Evolutionary conservation across 1,140 invertebrate species (phyloP).

Genomic region (Paralvinella palmiformis): DNA sequence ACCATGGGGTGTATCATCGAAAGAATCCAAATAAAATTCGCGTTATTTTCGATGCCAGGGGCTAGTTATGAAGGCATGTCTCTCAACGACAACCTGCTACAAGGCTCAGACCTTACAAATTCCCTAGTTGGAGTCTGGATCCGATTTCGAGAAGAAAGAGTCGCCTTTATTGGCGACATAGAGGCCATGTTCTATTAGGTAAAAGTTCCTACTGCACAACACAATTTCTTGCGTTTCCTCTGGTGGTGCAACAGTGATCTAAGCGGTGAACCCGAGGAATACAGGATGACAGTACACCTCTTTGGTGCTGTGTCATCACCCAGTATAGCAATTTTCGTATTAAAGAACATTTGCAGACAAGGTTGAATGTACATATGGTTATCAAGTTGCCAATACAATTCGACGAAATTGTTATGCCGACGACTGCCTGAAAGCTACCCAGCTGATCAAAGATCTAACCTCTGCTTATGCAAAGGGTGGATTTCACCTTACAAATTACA

Average conservation of each 20-base stretch:
- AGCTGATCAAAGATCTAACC: no score
- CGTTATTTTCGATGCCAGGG: not conserved
- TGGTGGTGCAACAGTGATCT: no score
- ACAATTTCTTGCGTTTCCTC: no score
- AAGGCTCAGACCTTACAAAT: not conserved
- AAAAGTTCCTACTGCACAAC: not conserved
- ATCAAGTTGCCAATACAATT: not conserved
- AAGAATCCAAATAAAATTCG: no score
- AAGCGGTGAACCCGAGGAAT: no score
- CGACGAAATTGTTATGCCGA: not conserved
- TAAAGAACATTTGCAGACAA: not conserved
- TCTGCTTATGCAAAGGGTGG: no score
- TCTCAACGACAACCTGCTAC: not conserved
- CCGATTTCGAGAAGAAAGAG: not conserved
- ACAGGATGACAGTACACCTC: not conserved
- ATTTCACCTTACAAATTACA: no score
- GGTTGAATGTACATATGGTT: not conserved
- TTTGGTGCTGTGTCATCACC: constrained; percentile 1
- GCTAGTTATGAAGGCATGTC: not conserved
- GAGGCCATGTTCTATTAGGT: constrained; percentile 4
- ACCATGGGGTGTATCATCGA: no score
- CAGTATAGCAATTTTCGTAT: not conserved
- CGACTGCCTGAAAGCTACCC: no score
- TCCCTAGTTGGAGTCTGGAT: not conserved
- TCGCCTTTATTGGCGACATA: not conserved